Conservation (phyloP, 2,888 invertebrate species). For the Andrena bicolor region DNA sequence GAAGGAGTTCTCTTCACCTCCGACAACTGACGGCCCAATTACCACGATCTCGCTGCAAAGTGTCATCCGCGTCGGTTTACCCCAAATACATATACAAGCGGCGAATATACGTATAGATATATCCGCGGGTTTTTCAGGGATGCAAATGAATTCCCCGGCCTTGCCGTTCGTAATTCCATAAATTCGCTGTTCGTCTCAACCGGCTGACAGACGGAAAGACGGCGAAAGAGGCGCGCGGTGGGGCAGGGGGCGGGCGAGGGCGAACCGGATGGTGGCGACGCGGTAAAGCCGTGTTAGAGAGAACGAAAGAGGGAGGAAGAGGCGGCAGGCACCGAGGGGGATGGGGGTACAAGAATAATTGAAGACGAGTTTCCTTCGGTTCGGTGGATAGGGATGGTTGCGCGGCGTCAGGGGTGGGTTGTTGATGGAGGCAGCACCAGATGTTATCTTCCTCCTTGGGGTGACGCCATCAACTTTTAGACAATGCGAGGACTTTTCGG, state of each 20-base stretch:
- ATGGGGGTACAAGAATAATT: slow-evolving; percentile 81
- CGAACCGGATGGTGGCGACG: slow-evolving; percentile 77
- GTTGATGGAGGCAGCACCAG: slow-evolving; percentile 82
- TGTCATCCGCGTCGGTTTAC: slow-evolving; percentile 68
- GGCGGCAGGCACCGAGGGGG: slow-evolving; percentile 37
- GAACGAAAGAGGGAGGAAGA: slow-evolving; percentile 53
- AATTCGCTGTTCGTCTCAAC: slow-evolving; percentile 78
- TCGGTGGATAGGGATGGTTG: slow-evolving; percentile 73
- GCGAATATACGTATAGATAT: neutral
- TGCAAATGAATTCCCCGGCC: slow-evolving; percentile 79
- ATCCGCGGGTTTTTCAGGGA: slow-evolving; percentile 73
- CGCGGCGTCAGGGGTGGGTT: slow-evolving; percentile 75
- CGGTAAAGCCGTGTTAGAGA: slow-evolving; percentile 73
- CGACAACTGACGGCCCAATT: slow-evolving; percentile 33
- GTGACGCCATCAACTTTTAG: slow-evolving; percentile 82
- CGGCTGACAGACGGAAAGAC: slow-evolving; percentile 78
- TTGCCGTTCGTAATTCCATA: slow-evolving; percentile 78
- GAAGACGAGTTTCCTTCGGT: slow-evolving; percentile 82
- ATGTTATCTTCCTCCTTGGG: slow-evolving; percentile 82
- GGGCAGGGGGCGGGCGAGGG: slow-evolving; percentile 44
- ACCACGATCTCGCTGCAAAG: slow-evolving; percentile 41
- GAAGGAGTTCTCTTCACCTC: neutral
- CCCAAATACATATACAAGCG: neutral
- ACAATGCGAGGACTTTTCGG: slow-evolving; percentile 83
- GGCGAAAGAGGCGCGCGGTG: slow-evolving; percentile 54